Evolutionary conservation across 2,888 invertebrate species (phyloP).

Genomic region (Eurytoma adleriae): DNA sequence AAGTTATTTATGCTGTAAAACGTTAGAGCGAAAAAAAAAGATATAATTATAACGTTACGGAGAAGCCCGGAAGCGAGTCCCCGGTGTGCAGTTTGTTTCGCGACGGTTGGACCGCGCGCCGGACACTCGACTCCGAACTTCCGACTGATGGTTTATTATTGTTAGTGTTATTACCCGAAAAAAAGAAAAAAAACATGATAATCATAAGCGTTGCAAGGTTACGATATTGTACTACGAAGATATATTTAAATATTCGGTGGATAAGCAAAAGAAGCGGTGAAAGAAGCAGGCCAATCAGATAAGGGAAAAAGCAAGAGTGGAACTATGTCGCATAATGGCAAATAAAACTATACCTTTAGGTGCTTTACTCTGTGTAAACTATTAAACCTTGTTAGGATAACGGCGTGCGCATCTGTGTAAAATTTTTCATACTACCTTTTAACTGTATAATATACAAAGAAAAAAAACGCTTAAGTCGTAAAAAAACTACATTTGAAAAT

Average conservation of each 20-base stretch:
- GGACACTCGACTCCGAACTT: background rate
- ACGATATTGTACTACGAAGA: background rate
- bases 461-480: background rate
- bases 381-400: too few relatives aligned
- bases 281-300: too few relatives aligned
- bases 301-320: too few relatives aligned
- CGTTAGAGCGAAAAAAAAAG: background rate
- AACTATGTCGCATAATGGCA: too few relatives aligned
- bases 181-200: slow-evolving; percentile 12
- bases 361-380: too few relatives aligned
- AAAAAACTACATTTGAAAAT: slow-evolving; percentile 1
- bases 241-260: background rate
- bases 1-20: slow-evolving; percentile 6
- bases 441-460: slow-evolving; percentile 2
- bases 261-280: too few relatives aligned
- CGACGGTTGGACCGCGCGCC: too few relatives aligned
- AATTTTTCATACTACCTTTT: slow-evolving; percentile 11
- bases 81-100: too few relatives aligned
- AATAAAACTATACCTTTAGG: too few relatives aligned
- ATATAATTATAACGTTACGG: too few relatives aligned
- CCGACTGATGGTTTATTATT: background rate
- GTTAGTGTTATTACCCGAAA: slow-evolving; percentile 37
- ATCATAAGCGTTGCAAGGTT: slow-evolving; percentile 12
- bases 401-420: background rate
- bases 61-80: too few relatives aligned